Percentiles rank a stretch among this genome's conserved stretches.
phyloP scores from a whole-genome alignment of 1,140 invertebrate genomes.

The Colletes gigas region DNA sequence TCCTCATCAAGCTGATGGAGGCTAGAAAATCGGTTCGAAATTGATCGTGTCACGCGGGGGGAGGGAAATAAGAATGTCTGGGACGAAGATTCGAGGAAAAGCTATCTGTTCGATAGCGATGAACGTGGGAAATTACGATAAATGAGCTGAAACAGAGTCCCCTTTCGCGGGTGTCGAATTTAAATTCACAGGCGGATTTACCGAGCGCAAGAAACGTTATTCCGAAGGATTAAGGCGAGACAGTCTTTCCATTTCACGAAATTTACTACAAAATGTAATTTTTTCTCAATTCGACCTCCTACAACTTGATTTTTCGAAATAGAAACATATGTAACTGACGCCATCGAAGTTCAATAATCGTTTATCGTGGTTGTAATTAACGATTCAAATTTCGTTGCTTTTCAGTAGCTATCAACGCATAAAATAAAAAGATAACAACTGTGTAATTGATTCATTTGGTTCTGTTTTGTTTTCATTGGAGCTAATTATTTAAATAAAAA shows the following conservation, averaged over 20 bases:
- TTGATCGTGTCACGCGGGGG: neutral
- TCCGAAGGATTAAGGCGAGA: constrained; percentile 33
- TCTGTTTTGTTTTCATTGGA: neutral
- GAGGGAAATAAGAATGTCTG: constrained; percentile 9
- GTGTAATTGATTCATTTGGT: neutral
- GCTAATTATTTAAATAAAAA: neutral
- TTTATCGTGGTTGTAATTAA: constrained; percentile 7
- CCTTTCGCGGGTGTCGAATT: constrained; percentile 12
- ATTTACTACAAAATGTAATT: constrained; percentile 18
- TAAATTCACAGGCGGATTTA: constrained; percentile 47
- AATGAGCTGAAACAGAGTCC: neutral
- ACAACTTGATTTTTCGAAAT: neutral
- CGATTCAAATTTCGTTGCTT: neutral
- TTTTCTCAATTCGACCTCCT: neutral
- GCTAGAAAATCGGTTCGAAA: neutral
- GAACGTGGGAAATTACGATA: constrained; percentile 1
- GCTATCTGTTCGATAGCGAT: neutral
- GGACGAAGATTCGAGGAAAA: neutral
- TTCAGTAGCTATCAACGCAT: neutral
- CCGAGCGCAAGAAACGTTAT: constrained; percentile 15
- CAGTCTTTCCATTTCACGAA: neutral
- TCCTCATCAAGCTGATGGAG: neutral
- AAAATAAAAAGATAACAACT: neutral
- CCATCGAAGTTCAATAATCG: neutral
- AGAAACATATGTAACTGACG: neutral